Evolutionary conservation across 1,140 invertebrate species (phyloP).

Genomic region (Sitodiplosis mosellana): DNA sequence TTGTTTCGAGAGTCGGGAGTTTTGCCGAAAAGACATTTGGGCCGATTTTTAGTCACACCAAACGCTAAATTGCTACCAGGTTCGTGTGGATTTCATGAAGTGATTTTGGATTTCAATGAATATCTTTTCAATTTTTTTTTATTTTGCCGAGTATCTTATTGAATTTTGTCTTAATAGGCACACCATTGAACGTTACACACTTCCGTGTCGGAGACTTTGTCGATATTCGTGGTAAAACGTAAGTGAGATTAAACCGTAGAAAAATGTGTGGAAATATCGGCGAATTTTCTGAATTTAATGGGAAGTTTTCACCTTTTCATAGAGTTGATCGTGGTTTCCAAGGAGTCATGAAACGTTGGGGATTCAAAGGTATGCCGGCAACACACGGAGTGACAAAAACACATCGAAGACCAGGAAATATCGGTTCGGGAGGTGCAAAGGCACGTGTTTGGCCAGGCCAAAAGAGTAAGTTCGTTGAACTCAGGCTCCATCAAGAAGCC

Average conservation of each 20-base stretch:
- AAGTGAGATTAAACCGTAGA: constrained; percentile 26
- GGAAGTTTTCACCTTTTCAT: neutral
- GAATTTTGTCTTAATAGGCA: too few relatives aligned
- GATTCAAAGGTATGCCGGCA: constrained; percentile 84
- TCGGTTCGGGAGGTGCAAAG: constrained; percentile 69
- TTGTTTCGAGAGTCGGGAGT: constrained; percentile 75
- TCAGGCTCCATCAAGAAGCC: too few relatives aligned
- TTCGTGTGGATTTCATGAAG: too few relatives aligned
- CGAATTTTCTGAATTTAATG: constrained; percentile 5
- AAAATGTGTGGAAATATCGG: neutral
- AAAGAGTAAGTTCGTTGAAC: constrained; percentile 33
- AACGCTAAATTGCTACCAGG: constrained; percentile 68
- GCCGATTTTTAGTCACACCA: constrained; percentile 70
- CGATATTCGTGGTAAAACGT: constrained; percentile 85
- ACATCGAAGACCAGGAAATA: constrained; percentile 78
- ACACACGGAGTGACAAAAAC: constrained; percentile 89
- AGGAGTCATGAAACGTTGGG: constrained; percentile 93
- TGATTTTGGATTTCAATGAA: too few relatives aligned
- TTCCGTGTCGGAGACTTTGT: constrained; percentile 81
- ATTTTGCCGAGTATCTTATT: too few relatives aligned
- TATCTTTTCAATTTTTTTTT: too few relatives aligned
- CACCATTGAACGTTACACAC: constrained; percentile 72
- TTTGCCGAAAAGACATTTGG: constrained; percentile 69
- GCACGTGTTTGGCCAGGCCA: constrained; percentile 83
- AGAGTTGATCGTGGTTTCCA: constrained; percentile 92